Evolutionary conservation across 2,113 vertebrate species (phyloP).

Genomic region (Silurus asotus): DNA sequence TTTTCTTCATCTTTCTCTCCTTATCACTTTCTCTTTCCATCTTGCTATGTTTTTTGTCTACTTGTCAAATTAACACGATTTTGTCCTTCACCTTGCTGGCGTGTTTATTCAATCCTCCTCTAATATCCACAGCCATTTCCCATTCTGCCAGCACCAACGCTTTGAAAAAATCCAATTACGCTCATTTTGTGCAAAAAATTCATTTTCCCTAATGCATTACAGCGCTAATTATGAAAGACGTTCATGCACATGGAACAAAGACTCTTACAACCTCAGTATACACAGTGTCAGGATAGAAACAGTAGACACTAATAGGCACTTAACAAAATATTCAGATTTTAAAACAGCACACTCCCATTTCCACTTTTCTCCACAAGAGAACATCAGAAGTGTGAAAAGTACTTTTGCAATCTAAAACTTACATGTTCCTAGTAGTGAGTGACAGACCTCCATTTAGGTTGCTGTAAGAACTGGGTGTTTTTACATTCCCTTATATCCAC

Average conservation of each 20-base stretch:
- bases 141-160: constrained; percentile 32
- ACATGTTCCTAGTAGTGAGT: not conserved
- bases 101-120: constrained; percentile 4
- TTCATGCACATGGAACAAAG: not conserved
- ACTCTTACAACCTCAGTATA: not conserved
- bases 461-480: not conserved
- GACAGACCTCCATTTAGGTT: not conserved
- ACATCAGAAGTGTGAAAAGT: not conserved
- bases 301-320: not conserved
- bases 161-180: constrained; percentile 39
- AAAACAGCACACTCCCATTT: not conserved
- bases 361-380: no score
- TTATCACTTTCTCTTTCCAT: not conserved
- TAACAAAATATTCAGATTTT: not conserved
- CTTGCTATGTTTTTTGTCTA: not conserved
- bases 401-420: not conserved
- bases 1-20: not conserved
- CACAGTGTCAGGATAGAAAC: not conserved
- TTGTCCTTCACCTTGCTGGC: not conserved
- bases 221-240: constrained; percentile 17
- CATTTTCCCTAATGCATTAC: constrained; percentile 33
- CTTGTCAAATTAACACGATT: constrained; percentile 6
- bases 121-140: constrained; percentile 9
- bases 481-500: not conserved
- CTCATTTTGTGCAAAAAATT: constrained; percentile 41